Evolutionary conservation across 2,797 vertebrate genomes (phyloP).

Genomic region (Paramormyrops hopkinsi): DNA sequence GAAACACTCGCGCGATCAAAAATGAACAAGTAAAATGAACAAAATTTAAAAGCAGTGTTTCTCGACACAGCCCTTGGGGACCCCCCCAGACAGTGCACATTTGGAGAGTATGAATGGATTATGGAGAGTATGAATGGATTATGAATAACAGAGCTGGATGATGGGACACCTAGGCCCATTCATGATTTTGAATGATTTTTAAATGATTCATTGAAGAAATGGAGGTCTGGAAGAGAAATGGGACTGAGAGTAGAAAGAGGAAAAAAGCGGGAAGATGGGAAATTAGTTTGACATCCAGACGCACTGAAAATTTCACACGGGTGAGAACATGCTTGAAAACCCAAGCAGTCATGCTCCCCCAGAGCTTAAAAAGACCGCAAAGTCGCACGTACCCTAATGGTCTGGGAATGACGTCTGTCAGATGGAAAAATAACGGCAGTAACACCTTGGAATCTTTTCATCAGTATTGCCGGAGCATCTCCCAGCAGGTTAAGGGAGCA

Average conservation of each 20-base stretch:
- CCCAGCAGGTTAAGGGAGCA: conserved; percentile 2
- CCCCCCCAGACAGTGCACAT: neutral
- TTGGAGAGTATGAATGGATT: neutral
- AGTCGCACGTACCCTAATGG: neutral
- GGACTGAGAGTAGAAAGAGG: neutral
- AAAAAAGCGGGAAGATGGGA: neutral
- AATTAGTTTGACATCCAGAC: neutral
- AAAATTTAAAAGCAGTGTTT: neutral
- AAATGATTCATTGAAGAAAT: conserved; percentile 9
- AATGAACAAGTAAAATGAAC: neutral
- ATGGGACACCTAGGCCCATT: neutral
- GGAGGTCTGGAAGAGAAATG: neutral
- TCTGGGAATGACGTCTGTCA: neutral
- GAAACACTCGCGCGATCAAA: neutral
- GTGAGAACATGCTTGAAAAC: neutral
- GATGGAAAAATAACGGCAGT: neutral
- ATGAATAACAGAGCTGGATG: neutral
- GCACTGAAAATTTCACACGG: neutral
- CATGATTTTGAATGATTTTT: conserved; percentile 1
- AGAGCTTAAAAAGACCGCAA: neutral
- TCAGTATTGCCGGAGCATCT: neutral
- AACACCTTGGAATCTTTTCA: conserved; percentile 8
- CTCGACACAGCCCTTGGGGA: neutral
- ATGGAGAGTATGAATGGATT: neutral
- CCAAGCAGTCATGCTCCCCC: neutral